Conservation (phyloP, 2,113 vertebrate species). For the Brachypteracias leptosomus region DNA sequence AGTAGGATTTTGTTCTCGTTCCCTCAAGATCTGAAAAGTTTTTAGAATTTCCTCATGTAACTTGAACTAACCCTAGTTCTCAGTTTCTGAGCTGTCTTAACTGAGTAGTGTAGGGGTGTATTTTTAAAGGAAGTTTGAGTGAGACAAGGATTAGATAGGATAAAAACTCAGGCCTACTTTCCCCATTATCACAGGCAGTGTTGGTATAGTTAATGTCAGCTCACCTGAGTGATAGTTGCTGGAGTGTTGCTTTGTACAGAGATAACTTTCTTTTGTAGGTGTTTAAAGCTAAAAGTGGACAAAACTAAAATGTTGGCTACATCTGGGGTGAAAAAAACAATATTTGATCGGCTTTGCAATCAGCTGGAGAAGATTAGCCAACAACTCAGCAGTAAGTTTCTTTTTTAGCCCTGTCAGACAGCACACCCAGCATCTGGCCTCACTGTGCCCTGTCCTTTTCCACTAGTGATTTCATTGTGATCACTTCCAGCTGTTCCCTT, state of each 20-base stretch:
- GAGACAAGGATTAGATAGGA: background rate
- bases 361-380: constrained; percentile 80
- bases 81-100: background rate
- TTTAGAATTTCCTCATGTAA: background rate
- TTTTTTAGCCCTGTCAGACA: background rate
- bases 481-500: background rate
- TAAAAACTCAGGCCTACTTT: background rate
- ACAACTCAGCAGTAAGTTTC: constrained; percentile 77
- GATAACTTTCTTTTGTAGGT: constrained; percentile 68
- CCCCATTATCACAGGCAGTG: background rate
- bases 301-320: constrained; percentile 79
- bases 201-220: background rate
- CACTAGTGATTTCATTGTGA: background rate
- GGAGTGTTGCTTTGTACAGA: background rate
- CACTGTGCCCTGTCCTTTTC: background rate
- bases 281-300: constrained; percentile 84
- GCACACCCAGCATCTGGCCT: background rate
- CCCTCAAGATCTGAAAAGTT: background rate
- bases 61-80: background rate
- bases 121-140: background rate
- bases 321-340: constrained; percentile 81
- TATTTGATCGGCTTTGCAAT: constrained; percentile 82
- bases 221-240: background rate
- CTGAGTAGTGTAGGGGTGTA: background rate
- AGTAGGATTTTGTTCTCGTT: background rate